phyloP scores from a whole-genome alignment of 2,888 invertebrate genomes.

The Tortricodes alternella region DNA sequence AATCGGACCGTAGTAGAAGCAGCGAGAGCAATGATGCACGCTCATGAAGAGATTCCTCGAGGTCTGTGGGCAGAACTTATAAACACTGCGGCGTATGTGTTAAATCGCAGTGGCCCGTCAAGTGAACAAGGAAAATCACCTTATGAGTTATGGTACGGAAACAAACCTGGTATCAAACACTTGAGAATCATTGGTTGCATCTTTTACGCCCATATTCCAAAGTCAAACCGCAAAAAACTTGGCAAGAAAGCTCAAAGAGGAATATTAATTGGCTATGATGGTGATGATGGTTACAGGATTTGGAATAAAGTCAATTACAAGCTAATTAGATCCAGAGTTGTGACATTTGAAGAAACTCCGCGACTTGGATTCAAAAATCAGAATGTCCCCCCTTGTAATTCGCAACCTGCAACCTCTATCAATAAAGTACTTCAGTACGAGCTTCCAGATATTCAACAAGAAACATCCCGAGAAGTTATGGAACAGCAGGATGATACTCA shows the following conservation, averaged over 20 bases:
- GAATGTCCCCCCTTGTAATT: no score
- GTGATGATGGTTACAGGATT: not conserved
- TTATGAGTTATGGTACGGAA: conserved; percentile 14
- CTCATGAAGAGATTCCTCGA: conserved; percentile 3
- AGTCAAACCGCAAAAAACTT: not conserved
- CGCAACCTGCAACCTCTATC: no score
- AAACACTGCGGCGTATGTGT: conserved; percentile 2
- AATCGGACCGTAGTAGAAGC: conserved; percentile 4
- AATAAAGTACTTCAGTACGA: not conserved
- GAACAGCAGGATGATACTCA: no score
- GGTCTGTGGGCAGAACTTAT: conserved; percentile 10
- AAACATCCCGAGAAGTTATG: no score
- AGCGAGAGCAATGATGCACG: conserved; percentile 11
- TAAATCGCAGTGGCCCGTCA: conserved; percentile 4
- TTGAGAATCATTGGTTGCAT: conserved; percentile 10
- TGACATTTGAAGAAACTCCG: not conserved
- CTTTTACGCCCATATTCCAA: conserved; percentile 17
- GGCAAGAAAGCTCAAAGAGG: conserved; percentile 12
- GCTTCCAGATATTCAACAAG: not conserved
- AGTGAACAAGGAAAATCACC: conserved; percentile 8
- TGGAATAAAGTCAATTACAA: not conserved
- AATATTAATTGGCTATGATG: conserved; percentile 8
- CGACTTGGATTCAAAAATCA: no score
- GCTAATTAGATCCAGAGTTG: not conserved
- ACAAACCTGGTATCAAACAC: conserved; percentile 13